Base-by-base conservation (phyloP, 2,888 invertebrate genomes). In the Drosophila hawaiiensis region DNA sequence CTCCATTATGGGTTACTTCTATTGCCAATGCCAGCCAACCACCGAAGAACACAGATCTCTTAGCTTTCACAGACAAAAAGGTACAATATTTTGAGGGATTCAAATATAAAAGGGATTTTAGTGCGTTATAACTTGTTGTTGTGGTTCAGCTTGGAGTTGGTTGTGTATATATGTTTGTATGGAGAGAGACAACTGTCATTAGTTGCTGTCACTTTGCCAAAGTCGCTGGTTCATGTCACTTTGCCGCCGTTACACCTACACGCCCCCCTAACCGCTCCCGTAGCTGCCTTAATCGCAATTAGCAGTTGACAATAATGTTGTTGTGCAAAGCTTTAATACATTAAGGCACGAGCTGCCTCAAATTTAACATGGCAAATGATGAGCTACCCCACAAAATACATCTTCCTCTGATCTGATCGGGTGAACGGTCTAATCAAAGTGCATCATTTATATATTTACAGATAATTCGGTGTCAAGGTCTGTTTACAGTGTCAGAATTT, bases 321-420 rank as follows among this genome's bases (percentile, higher is more conserved):
- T 76, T 79, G 75, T 60, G 76, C 68, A 73, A 61, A 68, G 81
- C 76, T 83, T 84, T 84, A 84, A 81, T 79, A 87, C 79, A 83
- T 85, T 85, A 87, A 83, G 79, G 81, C 66, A 73, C 66, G 72
- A 76, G 62, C 54, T 49, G 43, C 19, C 22, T 41, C 6, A 49
- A 59, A 54, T 31, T 43, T 43, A 64, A 37, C 55, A 49, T 49
- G 62, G 56, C 75, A 64, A 78, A 78, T 72, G 82, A 86, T 85
- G 85, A 81, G 80, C 62, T 47, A 35, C 39, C 33, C 14, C 22
- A 16, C 47, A 29, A 12, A 22, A 28, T 12, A 29, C 47, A n/a
- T 52, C 68, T 58, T 64, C 52, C 53, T 49, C 68, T 29, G 29
- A 29, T 29, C 12, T 19, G 37, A 39, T 55, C 4, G 6, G 19